A percentile compares a stretch with the other conserved stretches of the same genome.
phyloP scores from a whole-genome alignment of 2,113 vertebrate genomes.

The Crotalus viridis region DNA sequence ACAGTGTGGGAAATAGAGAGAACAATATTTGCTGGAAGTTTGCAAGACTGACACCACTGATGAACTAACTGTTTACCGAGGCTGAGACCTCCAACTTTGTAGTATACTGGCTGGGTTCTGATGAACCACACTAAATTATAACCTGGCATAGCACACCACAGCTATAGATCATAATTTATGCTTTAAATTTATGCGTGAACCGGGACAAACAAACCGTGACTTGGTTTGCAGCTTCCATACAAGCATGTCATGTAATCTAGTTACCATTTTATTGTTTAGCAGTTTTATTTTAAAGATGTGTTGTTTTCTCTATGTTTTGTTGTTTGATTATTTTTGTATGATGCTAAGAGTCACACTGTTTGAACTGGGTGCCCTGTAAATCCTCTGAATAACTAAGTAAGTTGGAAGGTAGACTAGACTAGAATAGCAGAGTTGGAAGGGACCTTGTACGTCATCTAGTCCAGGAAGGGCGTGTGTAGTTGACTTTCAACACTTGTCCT shows the following conservation, averaged over 20 bases:
- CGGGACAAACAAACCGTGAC: neutral
- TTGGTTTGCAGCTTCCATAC: neutral
- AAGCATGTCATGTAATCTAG: neutral
- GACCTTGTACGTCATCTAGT: too few species aligned
- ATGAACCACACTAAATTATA: neutral
- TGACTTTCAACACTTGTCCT: neutral
- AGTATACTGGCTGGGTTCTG: neutral
- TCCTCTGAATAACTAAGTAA: neutral
- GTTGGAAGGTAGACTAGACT: neutral
- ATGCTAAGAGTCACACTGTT: neutral
- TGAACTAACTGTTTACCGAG: neutral
- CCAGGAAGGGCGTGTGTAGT: neutral
- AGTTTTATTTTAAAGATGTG: neutral
- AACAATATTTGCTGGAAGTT: neutral
- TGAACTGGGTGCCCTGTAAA: neutral
- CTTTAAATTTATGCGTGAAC: neutral
- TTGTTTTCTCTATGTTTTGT: neutral
- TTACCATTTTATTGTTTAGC: neutral
- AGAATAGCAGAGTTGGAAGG: too few species aligned
- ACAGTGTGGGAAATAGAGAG: neutral
- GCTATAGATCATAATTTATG: neutral
- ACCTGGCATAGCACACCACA: neutral
- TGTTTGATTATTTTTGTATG: neutral
- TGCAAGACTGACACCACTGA: neutral
- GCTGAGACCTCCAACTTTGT: neutral